Conservation (phyloP, 2,113 vertebrate species). For the Indri indri region DNA sequence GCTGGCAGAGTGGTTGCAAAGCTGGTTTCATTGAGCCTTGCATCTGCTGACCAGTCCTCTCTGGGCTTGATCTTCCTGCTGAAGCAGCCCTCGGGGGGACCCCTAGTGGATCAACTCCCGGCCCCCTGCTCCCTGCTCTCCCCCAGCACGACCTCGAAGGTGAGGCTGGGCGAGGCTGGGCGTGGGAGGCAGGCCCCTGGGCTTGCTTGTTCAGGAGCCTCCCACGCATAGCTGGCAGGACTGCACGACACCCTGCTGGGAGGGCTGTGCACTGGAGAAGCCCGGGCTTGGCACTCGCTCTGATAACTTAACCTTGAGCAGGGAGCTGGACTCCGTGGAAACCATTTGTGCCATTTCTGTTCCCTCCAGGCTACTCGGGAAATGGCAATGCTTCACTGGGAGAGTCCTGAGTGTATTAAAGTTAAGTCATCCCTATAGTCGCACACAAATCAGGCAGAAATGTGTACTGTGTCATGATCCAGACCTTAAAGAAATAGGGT, state of each 20-base stretch:
- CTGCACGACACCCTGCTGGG: neutral
- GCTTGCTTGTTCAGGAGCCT: neutral
- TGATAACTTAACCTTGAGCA: neutral
- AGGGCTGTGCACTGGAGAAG: neutral
- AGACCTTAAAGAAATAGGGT: slow-evolving; percentile 37
- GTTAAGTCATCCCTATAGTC: neutral
- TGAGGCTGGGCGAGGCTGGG: neutral
- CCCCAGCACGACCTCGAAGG: neutral
- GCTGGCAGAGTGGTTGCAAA: neutral
- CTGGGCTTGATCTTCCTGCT: neutral
- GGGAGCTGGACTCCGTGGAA: neutral
- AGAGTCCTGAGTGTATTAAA: neutral
- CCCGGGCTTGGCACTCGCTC: neutral
- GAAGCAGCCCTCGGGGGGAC: neutral
- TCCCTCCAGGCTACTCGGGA: neutral
- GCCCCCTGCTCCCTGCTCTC: neutral
- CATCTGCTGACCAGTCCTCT: neutral
- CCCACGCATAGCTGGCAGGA: neutral
- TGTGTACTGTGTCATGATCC: neutral
- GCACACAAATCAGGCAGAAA: neutral
- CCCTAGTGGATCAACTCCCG: neutral
- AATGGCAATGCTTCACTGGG: neutral
- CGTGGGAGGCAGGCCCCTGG: neutral
- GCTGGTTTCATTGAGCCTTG: neutral
- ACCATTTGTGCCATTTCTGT: neutral